phyloP scores from a whole-genome alignment of 2,113 vertebrate genomes.

The Syrmaticus mikado region DNA sequence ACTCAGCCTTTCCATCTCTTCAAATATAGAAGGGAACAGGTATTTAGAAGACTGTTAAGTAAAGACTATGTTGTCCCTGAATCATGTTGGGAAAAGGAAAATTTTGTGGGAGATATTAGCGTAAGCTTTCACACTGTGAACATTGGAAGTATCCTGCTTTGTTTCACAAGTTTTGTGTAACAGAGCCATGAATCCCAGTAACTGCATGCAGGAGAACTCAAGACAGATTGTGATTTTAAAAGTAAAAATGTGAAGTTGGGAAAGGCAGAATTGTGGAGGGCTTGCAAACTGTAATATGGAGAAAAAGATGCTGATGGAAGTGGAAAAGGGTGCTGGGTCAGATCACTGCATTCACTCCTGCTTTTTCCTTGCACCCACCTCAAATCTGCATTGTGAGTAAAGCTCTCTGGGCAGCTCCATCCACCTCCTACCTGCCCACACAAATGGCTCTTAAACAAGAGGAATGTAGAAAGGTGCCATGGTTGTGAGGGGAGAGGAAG shows the following conservation, averaged over 20 bases:
- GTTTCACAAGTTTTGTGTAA: neutral
- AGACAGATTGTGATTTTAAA: neutral
- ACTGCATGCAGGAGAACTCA: neutral
- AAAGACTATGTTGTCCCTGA: neutral
- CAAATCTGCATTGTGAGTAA: rapidly evolving
- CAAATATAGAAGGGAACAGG: neutral
- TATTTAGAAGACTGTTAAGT: neutral
- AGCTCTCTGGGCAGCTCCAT: neutral
- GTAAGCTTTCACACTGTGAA: neutral
- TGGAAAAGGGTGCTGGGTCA: neutral
- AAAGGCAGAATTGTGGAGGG: neutral
- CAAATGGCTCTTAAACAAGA: neutral
- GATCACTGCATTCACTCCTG: neutral
- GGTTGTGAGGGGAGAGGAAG: neutral
- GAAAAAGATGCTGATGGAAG: neutral
- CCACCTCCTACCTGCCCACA: neutral
- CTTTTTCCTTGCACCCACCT: neutral
- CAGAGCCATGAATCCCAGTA: neutral
- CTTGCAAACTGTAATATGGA: neutral
- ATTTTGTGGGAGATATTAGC: neutral
- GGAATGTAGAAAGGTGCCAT: neutral
- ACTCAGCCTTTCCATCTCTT: neutral
- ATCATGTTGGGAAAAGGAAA: neutral
- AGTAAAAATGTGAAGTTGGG: neutral
- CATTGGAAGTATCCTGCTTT: neutral